A percentile compares a stretch with the other conserved stretches of the same genome.
These are phyloP conservation scores for Philopedon plagiatum DNA, from an alignment of 2,888 invertebrate species.

Conservation along the genomic window DNA sequence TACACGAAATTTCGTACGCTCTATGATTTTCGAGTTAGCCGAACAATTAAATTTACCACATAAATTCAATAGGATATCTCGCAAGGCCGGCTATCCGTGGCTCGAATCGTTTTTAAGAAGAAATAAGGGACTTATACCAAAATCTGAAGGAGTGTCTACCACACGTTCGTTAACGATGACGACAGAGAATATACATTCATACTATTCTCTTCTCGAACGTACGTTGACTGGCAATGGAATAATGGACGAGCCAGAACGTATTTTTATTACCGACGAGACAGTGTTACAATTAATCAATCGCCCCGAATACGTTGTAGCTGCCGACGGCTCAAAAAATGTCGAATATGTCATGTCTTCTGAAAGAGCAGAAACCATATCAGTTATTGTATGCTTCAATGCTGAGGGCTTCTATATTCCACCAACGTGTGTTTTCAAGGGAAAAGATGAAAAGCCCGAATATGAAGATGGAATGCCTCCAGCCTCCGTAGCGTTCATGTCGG, in stretches of 20 bases:
- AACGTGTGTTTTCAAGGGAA: constrained; percentile 45
- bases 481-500: constrained; percentile 48
- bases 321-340: constrained; percentile 16
- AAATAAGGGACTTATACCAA: too few species aligned
- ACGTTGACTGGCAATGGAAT: constrained; percentile 10
- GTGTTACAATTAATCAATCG: constrained; percentile 41
- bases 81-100: too few species aligned
- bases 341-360: constrained; percentile 36
- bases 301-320: constrained; percentile 24
- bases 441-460: constrained; percentile 36
- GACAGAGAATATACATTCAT: not conserved
- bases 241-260: constrained; percentile 25
- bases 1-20: too few species aligned
- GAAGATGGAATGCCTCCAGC: constrained; percentile 52
- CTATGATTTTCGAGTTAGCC: too few species aligned
- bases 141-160: too few species aligned
- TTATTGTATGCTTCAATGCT: constrained; percentile 31
- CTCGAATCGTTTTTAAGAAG: too few species aligned
- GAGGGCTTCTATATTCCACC: constrained; percentile 42
- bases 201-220: constrained; percentile 2
- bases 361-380: constrained; percentile 59
- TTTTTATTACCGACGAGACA: constrained; percentile 38
- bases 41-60: too few species aligned
- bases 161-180: constrained; percentile 23
- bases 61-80: too few species aligned